Evolutionary conservation across 2,888 invertebrate genomes (phyloP).

Genomic region (Sminthurinus aureus): DNA sequence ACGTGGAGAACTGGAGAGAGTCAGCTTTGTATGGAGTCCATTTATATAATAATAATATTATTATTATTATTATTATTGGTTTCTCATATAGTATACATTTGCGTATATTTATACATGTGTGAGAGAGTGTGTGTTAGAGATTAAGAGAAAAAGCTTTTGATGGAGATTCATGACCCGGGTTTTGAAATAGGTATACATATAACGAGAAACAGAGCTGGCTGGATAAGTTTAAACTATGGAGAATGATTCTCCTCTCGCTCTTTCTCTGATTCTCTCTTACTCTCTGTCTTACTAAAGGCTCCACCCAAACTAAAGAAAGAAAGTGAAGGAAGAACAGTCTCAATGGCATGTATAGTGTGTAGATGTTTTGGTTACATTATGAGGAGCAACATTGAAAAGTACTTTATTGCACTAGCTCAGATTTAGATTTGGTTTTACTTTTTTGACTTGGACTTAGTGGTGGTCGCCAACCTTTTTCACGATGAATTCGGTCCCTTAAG

Average conservation of each 20-base stretch:
- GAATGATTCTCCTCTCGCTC: not conserved
- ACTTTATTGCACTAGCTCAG: conserved; percentile 16
- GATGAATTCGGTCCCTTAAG: conserved; percentile 30
- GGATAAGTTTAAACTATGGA: not conserved
- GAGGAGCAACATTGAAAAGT: conserved; percentile 16
- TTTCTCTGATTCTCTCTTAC: too few species aligned
- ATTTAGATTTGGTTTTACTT: too few species aligned
- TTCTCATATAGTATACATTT: not conserved
- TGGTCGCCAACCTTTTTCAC: conserved; percentile 33
- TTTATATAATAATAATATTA: too few species aligned
- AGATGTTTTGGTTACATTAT: not conserved
- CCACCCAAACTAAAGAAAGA: conserved; percentile 11
- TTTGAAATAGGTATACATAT: conserved; percentile 24
- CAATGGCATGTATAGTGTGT: not conserved
- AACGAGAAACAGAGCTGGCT: not conserved
- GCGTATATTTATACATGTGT: not conserved
- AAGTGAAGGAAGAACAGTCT: not conserved
- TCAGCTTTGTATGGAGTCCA: not conserved
- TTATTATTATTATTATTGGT: not conserved
- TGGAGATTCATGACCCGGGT: conserved; percentile 44
- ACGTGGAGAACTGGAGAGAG: conserved; percentile 11
- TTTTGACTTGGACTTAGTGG: conserved; percentile 31
- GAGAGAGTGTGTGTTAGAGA: conserved; percentile 7
- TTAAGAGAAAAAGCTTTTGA: conserved; percentile 31
- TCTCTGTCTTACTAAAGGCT: conserved; percentile 1